Evolutionary conservation across 2,113 vertebrate genomes (phyloP), one percentile per base, ranked within the genome.

Genomic region (Chamaea fasciata): DNA sequence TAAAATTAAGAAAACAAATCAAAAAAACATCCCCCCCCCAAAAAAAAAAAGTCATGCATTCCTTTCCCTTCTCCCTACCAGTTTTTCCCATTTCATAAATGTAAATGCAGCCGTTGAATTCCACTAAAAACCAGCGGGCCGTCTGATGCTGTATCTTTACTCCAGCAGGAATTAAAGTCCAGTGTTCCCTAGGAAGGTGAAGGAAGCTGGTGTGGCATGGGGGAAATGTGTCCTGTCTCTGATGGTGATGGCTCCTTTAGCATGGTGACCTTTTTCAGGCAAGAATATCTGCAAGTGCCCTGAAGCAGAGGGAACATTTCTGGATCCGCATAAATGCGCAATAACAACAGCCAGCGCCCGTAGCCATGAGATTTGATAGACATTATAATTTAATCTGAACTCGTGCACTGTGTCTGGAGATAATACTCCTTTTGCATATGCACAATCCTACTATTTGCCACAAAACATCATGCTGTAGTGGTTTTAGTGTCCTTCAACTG

Each of bases 241-340:
- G 39, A 26, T n/a, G 41, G 30, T 21, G 52, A 42, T 81, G 13
- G 6, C 82, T 87, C 60, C 78, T 80, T 60, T 33, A 63, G 39
- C 18, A 9, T 5, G 15, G 23, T 90, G 76, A 78, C 50, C 39
- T 93, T 83, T 92, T 59, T 13, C 35, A 55, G 68, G 39, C 68
- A 81, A n/a, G 83, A 75, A 60, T 74, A 70, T 71, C 68, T 94
- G 41, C 57, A 82, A 74, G 69, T 60, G 60, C 68, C 73, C 53
- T 33, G 57, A 68, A 76, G 80, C 80, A 64, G 9, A 79, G 46
- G 31, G 83, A 92, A 46, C 81, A 49, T 78, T 82, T 91, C 83
- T 79, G 70, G 53, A 52, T 92, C 81, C 94, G 65, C 92, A 91
- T 73, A 94, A 91, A 82, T 89, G 89, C 57, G 79, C 83, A 75